A percentile compares a stretch with the other conserved stretches of the same genome.
Conservation (phyloP, 2,113 vertebrate species). For the Toxotes chatareus region DNA sequence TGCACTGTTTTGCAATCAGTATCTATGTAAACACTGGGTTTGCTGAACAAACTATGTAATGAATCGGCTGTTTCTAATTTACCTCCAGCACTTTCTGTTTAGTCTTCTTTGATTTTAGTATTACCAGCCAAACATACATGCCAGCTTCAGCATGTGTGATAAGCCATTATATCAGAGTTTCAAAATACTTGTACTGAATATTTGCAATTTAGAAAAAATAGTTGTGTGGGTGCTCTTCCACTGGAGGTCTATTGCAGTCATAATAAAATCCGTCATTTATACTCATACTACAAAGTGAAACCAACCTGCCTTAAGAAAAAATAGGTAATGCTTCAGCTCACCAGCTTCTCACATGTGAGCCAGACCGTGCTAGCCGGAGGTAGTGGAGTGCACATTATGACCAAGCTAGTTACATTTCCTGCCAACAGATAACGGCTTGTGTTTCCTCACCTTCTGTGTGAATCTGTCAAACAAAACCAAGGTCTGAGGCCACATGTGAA, state of each 20-base stretch:
- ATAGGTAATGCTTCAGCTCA: background rate
- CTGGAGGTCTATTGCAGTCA: background rate
- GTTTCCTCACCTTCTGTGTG: slow-evolving; percentile 63
- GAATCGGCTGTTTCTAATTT: slow-evolving; percentile 8
- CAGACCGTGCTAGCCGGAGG: slow-evolving; percentile 24
- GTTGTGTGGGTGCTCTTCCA: background rate
- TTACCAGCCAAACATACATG: background rate
- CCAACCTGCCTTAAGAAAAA: background rate
- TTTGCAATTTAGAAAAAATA: background rate
- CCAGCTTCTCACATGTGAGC: slow-evolving; percentile 10
- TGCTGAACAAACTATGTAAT: slow-evolving; percentile 12
- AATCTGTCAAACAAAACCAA: slow-evolving; percentile 60
- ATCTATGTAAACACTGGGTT: slow-evolving; percentile 9
- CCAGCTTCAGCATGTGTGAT: background rate
- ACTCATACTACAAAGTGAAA: slow-evolving; percentile 1
- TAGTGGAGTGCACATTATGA: slow-evolving; percentile 34
- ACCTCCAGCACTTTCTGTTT: background rate
- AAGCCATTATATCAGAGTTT: background rate
- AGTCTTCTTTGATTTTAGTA: background rate
- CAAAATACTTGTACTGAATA: background rate
- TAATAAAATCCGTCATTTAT: background rate
- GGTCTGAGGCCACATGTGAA: slow-evolving; percentile 59
- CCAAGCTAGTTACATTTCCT: slow-evolving; percentile 70
- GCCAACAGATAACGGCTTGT: slow-evolving; percentile 61
- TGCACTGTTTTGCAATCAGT: background rate